Base-by-base conservation (phyloP, 2,113 vertebrate species). In the Pagrus major region DNA sequence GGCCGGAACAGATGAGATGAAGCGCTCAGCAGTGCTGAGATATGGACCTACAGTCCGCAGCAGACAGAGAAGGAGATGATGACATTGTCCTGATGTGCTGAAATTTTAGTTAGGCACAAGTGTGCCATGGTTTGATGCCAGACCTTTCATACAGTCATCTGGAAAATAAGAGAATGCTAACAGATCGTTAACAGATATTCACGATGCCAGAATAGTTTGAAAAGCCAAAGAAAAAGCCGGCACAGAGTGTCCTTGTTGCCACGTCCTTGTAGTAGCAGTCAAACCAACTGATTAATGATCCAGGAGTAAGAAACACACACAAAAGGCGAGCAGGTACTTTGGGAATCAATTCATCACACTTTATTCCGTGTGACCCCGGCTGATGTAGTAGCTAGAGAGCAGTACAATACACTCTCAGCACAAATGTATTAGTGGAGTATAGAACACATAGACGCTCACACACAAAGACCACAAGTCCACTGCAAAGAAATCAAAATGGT, bases 291-390 rank as follows among this genome's bases (percentile, higher is more conserved):
- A 93, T 91, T 91, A 88, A 93, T 89, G 89, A 86, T 59, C 81
- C 59, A 25, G 71, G 52, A 85, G 82, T 61, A 47, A 80, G 83
- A 90, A 88, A 91, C 78, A 85, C 80, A 89, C 83, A 89, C 80
- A 84, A 76, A n/a, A 86, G 72, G 83, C 76, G 81, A 86, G 83
- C 81, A 87, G 78, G 78, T 83, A 67, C 77, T 87, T 77, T 70
- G 84, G 84, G 78, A 84, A 93, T 93, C 87, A 86, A 89, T 91
- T 93, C 83, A 87, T 93, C 90, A 91, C 80, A 88, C 82, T 93
- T 93, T 91, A 91, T 92, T 91, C 84, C 65, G 82, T 79, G 85
- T 83, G 88, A 91, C 81, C 85, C 86, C n/a, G 58, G 73, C 69
- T 84, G 78, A 84, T 81, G 71, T 66, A 51, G 86, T 41, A 67